A percentile compares a stretch with the other conserved stretches of the same genome.
Evolutionary conservation across 2,888 invertebrate species (phyloP).

Genomic region (Leucophenga montana): DNA sequence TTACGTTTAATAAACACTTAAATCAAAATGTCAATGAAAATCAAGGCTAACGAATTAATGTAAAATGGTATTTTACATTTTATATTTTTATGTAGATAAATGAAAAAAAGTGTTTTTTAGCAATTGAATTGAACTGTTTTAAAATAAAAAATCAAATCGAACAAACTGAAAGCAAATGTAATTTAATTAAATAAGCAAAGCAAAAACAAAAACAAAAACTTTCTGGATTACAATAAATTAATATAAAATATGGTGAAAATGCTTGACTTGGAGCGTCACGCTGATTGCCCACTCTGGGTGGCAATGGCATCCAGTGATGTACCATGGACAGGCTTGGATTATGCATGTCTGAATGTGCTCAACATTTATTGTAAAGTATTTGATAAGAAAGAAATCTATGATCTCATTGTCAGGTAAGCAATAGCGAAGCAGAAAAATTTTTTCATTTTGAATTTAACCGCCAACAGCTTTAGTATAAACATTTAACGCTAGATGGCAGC

Average conservation of each 20-base stretch:
- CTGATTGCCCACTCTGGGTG: constrained; percentile 78
- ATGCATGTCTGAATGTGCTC: constrained; percentile 87
- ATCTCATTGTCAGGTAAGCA: constrained; percentile 84
- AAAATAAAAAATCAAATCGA: neutral
- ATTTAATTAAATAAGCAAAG: neutral
- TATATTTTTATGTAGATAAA: no score
- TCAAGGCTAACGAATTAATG: constrained; percentile 19
- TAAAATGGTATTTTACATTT: no score
- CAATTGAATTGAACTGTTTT: constrained; percentile 20
- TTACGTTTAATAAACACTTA: constrained; percentile 49
- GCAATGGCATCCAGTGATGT: constrained; percentile 75
- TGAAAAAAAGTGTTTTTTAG: neutral
- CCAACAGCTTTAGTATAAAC: constrained; percentile 9
- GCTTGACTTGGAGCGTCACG: constrained; percentile 79
- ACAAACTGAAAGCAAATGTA: no score
- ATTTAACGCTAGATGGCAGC: no score
- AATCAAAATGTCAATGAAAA: constrained; percentile 64
- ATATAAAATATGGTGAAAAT: constrained; percentile 73
- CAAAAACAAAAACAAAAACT: constrained; percentile 8
- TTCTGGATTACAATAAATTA: constrained; percentile 21
- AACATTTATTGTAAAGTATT: constrained; percentile 92
- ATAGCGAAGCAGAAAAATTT: constrained; percentile 32
- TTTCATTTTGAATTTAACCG: neutral
- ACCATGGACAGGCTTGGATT: constrained; percentile 88
- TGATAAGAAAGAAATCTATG: constrained; percentile 84